These are phyloP conservation scores for Malthinus flaveolus DNA, from an alignment of 2,888 invertebrate genomes.

Conservation along the genomic window DNA sequence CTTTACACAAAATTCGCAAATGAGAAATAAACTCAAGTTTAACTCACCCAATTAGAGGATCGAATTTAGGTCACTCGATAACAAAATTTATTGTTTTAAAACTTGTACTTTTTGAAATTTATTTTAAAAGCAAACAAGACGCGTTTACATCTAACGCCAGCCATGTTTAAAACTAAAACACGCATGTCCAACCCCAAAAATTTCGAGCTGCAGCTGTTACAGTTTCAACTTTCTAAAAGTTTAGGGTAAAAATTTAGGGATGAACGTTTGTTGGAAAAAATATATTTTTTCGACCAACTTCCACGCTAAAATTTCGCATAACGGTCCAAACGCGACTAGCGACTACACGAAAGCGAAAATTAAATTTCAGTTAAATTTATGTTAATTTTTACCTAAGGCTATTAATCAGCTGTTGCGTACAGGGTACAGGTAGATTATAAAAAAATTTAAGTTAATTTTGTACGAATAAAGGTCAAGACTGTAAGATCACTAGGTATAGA, in stretches of 20 bases:
- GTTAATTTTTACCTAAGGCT: slow-evolving; percentile 1
- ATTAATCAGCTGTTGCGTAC: slow-evolving; percentile 1
- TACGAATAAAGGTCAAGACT: slow-evolving; percentile 13
- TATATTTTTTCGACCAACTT: not conserved
- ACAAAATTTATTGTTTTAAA: not conserved
- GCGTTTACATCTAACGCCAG: slow-evolving; percentile 16
- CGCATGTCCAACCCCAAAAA: slow-evolving; percentile 24
- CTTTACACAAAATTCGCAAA: not conserved
- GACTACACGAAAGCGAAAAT: not conserved
- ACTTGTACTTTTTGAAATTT: not conserved
- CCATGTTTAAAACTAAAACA: slow-evolving; percentile 25
- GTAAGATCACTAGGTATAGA: not conserved
- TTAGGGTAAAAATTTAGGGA: slow-evolving; percentile 3
- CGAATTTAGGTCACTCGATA: not conserved
- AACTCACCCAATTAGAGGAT: not conserved
- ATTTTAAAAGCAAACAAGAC: slow-evolving; percentile 11
- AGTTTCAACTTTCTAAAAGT: slow-evolving; percentile 25
- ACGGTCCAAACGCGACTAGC: not conserved
- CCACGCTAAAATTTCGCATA: not conserved
- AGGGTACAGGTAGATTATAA: slow-evolving; percentile 11
- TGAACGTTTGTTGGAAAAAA: slow-evolving; percentile 9
- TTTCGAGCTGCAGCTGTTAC: slow-evolving; percentile 18
- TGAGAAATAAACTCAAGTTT: not conserved
- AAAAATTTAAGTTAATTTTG: slow-evolving; percentile 6
- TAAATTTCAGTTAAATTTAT: not conserved